These are phyloP conservation scores for Nibea coibor DNA, from an alignment of 2,113 vertebrate genomes.

Conservation along the genomic window DNA sequence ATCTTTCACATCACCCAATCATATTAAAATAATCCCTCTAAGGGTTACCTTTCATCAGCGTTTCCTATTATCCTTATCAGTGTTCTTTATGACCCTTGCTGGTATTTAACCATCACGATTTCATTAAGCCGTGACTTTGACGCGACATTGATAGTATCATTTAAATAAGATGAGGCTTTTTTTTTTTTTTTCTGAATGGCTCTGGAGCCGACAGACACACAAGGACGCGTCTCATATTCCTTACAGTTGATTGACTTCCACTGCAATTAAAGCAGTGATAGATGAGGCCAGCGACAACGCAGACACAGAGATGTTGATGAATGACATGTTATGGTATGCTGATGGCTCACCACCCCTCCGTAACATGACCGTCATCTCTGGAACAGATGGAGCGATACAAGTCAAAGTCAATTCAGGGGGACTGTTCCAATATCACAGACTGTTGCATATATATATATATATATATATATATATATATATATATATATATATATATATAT, in stretches of 20 bases:
- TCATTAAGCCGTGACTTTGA: conserved; percentile 60
- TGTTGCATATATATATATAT: too few species aligned
- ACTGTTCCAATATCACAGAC: not conserved
- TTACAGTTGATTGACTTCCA: conserved; percentile 36
- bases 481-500: too few species aligned
- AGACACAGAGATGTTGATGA: conserved; percentile 36
- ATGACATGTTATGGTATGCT: conserved; percentile 30
- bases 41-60: conserved; percentile 10
- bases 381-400: conserved; percentile 15
- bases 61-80: conserved; percentile 35
- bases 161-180: conserved; percentile 18
- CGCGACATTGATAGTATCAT: conserved; percentile 54
- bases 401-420: conserved; percentile 5
- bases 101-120: conserved; percentile 5
- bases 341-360: not conserved
- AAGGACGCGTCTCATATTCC: conserved; percentile 16
- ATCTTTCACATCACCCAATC: not conserved
- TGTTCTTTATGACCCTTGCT: conserved; percentile 12
- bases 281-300: not conserved
- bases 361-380: not conserved
- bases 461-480: too few species aligned
- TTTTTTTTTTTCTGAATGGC: not conserved
- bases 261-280: conserved; percentile 34
- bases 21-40: conserved; percentile 25
- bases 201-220: not conserved